Evolutionary conservation across 2,797 vertebrate species (phyloP).

Genomic region (Tapera naevia): DNA sequence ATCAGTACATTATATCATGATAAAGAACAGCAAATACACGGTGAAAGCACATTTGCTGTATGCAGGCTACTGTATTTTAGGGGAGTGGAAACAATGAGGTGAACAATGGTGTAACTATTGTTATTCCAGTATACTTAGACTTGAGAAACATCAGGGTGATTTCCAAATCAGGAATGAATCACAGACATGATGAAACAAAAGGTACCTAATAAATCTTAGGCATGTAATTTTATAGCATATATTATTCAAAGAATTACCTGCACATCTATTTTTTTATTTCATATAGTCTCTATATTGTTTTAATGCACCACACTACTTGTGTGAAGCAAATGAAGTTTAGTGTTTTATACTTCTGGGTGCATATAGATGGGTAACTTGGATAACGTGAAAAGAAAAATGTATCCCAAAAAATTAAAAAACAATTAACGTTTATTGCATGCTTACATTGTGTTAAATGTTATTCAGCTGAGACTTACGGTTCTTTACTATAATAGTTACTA

Average conservation of each 20-base stretch:
- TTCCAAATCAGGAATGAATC: background rate
- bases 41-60: background rate
- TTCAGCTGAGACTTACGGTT: background rate
- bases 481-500: background rate
- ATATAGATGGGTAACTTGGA: background rate
- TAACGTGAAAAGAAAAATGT: background rate
- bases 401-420: background rate
- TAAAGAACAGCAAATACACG: background rate
- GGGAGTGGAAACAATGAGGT: background rate
- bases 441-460: background rate
- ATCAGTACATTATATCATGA: background rate
- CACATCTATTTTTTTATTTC: background rate
- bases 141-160: background rate
- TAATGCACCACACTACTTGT: background rate
- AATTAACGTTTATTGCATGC: background rate
- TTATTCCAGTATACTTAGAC: background rate
- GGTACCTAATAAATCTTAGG: background rate
- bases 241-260: background rate
- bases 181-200: background rate
- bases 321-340: background rate
- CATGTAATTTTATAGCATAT: background rate
- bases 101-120: background rate
- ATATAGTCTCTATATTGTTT: background rate
- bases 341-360: background rate
- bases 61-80: rapidly evolving